Evolutionary conservation across 2,797 vertebrate genomes (phyloP).

Genomic region (Bufotes viridis): DNA sequence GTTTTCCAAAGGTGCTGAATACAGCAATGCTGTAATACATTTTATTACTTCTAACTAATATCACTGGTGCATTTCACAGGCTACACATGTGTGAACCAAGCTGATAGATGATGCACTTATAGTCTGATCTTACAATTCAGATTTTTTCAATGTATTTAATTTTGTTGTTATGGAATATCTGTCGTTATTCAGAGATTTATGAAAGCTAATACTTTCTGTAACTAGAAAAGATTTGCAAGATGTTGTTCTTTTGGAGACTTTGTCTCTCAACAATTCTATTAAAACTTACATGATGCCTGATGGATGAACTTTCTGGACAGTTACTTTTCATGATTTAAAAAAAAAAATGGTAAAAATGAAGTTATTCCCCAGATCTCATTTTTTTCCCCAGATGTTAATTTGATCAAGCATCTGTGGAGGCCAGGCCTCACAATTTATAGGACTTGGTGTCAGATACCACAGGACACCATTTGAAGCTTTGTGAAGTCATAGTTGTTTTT

Average conservation of each 20-base stretch:
- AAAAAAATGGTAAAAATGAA: neutral
- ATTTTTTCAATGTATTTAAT: neutral
- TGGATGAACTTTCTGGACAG: neutral
- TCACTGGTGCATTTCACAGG: neutral
- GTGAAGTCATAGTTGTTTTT: too few relatives aligned
- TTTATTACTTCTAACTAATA: conserved; percentile 5
- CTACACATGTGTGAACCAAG: neutral
- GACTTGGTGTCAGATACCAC: too few relatives aligned
- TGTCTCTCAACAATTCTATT: neutral
- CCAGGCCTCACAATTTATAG: too few relatives aligned
- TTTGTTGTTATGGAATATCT: neutral
- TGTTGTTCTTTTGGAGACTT: neutral
- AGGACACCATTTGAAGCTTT: too few relatives aligned
- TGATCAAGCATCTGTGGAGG: too few relatives aligned
- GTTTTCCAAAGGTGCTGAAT: conserved; percentile 30
- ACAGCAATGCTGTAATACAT: conserved; percentile 1
- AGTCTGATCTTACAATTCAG: neutral
- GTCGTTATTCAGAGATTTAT: neutral
- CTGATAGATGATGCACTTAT: neutral
- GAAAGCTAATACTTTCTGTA: neutral
- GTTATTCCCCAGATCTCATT: too few relatives aligned
- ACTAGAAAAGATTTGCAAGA: neutral
- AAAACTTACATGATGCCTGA: neutral
- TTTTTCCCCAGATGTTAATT: too few relatives aligned
- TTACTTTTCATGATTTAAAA: neutral